Conservation (phyloP, 1,140 invertebrate species). For the Geopemphigus sp. region DNA sequence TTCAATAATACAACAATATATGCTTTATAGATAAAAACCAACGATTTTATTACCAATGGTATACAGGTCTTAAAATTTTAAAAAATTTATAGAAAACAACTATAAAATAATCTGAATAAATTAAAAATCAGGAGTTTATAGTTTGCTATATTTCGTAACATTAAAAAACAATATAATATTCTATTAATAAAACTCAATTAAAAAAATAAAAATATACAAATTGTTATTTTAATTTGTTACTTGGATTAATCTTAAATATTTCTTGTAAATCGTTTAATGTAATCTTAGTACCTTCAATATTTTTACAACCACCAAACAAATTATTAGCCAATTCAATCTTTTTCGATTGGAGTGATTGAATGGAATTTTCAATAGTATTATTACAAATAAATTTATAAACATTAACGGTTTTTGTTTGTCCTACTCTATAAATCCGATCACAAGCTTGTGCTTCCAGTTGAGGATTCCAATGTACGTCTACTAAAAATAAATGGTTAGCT, state of each 20-base stretch:
- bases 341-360: constrained; percentile 72
- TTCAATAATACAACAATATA: too few relatives aligned
- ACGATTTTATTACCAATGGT: too few relatives aligned
- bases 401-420: constrained; percentile 76
- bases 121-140: too few relatives aligned
- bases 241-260: constrained; percentile 65
- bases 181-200: too few relatives aligned
- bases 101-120: too few relatives aligned
- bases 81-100: too few relatives aligned
- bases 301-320: constrained; percentile 68
- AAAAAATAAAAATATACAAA: too few relatives aligned
- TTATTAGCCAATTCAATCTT: constrained; percentile 77
- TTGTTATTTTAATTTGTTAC: not conserved
- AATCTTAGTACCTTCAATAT: constrained; percentile 64
- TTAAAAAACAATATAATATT: too few relatives aligned
- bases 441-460: constrained; percentile 88
- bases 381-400: constrained; percentile 82
- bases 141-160: too few relatives aligned
- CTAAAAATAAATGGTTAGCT: constrained; percentile 82
- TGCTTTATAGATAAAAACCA: too few relatives aligned
- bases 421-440: constrained; percentile 86
- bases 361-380: constrained; percentile 82
- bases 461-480: constrained; percentile 95
- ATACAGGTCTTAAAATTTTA: too few relatives aligned
- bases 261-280: constrained; percentile 74